Evolutionary conservation across 35 echinoderm and acorn worm genomes (phyloP).

Genomic region (Lytechinus variegatus): DNA sequence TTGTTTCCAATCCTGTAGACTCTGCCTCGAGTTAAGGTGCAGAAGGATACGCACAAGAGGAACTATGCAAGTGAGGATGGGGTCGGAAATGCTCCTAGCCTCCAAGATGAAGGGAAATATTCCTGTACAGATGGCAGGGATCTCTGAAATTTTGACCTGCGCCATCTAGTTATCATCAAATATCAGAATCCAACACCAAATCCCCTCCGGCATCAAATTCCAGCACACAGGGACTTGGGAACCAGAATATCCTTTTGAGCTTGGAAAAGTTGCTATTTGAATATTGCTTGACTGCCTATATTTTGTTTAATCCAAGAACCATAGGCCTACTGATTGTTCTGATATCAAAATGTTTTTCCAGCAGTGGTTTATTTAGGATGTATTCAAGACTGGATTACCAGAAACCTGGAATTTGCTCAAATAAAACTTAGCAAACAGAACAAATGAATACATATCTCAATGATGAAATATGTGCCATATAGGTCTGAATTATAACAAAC

Average conservation of each 20-base stretch:
- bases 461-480: not conserved
- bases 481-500: not conserved
- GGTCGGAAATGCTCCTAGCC: not conserved
- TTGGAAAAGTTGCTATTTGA: not conserved
- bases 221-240: not conserved
- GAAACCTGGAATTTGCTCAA: not conserved
- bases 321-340: not conserved
- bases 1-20: not conserved
- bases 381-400: not conserved
- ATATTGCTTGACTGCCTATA: not conserved
- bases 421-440: not conserved
- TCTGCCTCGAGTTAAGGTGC: not conserved
- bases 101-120: not conserved
- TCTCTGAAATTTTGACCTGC: constrained; percentile 33
- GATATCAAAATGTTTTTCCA: not conserved
- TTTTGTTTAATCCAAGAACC: not conserved
- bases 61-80: not conserved
- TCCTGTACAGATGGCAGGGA: constrained; percentile 35
- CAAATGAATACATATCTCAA: not conserved
- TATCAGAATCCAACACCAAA: constrained; percentile 55
- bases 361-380: not conserved
- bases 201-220: constrained; percentile 51
- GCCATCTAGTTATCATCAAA: constrained; percentile 47
- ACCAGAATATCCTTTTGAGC: not conserved
- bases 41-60: not conserved